Conservation (phyloP, 2,113 vertebrate species). For the Forbesichthys agassizii region DNA sequence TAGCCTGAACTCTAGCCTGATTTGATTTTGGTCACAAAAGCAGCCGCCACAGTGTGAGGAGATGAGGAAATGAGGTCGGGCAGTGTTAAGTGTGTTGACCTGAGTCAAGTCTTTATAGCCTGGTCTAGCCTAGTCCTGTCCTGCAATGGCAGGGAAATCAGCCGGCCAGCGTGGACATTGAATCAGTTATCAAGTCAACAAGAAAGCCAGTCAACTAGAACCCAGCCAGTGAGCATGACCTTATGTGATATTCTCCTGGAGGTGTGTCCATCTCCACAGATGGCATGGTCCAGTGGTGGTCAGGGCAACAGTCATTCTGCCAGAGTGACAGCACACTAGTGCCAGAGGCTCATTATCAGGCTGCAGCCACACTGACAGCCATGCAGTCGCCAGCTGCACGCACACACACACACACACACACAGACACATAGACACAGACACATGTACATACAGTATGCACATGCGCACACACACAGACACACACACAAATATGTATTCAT, state of each 20-base stretch:
- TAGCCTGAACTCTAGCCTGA: too few species aligned
- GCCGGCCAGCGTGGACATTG: conserved; percentile 9
- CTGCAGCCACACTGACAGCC: conserved; percentile 33
- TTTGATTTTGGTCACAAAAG: too few species aligned
- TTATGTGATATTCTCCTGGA: neutral
- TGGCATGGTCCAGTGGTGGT: conserved; percentile 52
- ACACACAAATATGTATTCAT: conserved; percentile 40
- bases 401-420: neutral
- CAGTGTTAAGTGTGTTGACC: too few species aligned
- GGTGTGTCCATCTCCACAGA: conserved; percentile 30
- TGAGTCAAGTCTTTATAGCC: too few species aligned
- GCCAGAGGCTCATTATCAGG: conserved; percentile 60
- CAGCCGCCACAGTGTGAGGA: too few species aligned
- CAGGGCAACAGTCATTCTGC: conserved; percentile 43
- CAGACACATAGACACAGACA: neutral
- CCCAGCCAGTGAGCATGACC: neutral
- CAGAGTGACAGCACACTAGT: conserved; percentile 61
- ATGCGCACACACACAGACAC: conserved; percentile 1
- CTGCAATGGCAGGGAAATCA: neutral
- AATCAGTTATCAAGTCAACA: conserved; percentile 20
- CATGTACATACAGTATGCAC: neutral
- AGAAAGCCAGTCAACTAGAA: neutral
- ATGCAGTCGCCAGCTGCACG: conserved; percentile 26
- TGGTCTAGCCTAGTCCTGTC: neutral
- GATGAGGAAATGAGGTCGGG: too few species aligned